phyloP scores from a whole-genome alignment of 2,888 invertebrate genomes.

The Lycophotia porphyrea region DNA sequence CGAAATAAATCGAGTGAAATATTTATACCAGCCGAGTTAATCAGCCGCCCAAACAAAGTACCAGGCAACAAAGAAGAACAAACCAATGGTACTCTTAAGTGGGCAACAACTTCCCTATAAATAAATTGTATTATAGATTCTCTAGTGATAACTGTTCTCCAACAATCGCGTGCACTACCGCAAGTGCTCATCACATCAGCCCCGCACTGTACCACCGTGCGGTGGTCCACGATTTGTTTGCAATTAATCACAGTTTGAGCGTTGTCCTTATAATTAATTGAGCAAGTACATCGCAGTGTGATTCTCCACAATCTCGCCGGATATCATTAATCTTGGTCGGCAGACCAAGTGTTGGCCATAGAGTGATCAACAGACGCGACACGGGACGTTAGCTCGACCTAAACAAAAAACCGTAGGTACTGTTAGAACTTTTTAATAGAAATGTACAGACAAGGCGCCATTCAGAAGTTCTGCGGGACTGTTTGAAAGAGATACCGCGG shows the following conservation, averaged over 20 bases:
- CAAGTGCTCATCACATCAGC: slow-evolving; percentile 25
- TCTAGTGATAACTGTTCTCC: slow-evolving; percentile 17
- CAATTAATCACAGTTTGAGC: slow-evolving; percentile 65
- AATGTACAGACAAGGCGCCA: neutral
- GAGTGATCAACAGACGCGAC: slow-evolving; percentile 47
- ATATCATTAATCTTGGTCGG: slow-evolving; percentile 67
- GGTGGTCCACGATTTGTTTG: slow-evolving; percentile 59
- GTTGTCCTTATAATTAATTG: slow-evolving; percentile 65
- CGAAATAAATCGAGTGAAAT: no score
- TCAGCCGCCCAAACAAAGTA: neutral
- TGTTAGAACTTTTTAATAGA: neutral
- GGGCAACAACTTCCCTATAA: neutral
- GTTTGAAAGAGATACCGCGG: no score
- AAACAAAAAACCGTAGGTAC: no score
- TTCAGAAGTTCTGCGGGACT: no score
- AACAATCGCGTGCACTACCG: neutral
- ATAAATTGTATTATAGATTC: no score
- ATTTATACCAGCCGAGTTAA: neutral
- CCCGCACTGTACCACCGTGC: neutral
- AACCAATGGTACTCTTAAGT: neutral
- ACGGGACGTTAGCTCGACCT: slow-evolving; percentile 12
- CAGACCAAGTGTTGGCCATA: slow-evolving; percentile 48
- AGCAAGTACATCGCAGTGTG: slow-evolving; percentile 50
- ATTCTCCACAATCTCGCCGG: slow-evolving; percentile 56
- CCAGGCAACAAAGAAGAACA: neutral